phyloP scores from a whole-genome alignment of 2,888 invertebrate species.

The Cepaea hortensis region DNA sequence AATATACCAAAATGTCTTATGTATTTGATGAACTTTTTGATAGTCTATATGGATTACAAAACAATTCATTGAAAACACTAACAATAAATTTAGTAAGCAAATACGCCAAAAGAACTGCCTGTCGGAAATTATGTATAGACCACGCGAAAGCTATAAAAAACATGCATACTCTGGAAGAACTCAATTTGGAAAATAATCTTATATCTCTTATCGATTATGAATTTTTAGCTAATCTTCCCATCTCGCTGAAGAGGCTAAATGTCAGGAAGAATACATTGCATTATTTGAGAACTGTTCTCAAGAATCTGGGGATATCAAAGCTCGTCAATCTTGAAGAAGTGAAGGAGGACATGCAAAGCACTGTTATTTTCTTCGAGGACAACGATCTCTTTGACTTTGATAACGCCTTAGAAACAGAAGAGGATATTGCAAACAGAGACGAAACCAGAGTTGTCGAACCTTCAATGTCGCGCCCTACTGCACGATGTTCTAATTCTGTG shows the following conservation, averaged over 20 bases:
- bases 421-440: neutral
- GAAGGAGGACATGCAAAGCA: slow-evolving; percentile 14
- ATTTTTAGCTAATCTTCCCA: neutral
- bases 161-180: neutral
- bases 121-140: neutral
- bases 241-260: neutral
- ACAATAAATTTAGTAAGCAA: neutral
- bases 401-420: neutral
- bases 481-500: neutral
- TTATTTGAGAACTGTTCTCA: neutral
- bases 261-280: slow-evolving; percentile 11
- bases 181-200: slow-evolving; percentile 19
- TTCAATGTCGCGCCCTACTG: neutral
- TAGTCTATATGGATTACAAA: slow-evolving; percentile 22
- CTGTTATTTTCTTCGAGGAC: neutral
- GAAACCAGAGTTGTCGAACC: neutral
- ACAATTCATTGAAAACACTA: neutral
- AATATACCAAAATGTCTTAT: neutral
- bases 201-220: neutral
- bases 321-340: neutral
- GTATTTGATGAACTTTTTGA: slow-evolving; percentile 10
- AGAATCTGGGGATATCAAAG: neutral
- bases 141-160: neutral
- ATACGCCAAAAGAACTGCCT: neutral
- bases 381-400: too few species aligned